Evolutionary conservation across 2,888 invertebrate genomes (phyloP), one percentile per base, ranked within the genome.

Genomic region (Girardia tigrina): DNA sequence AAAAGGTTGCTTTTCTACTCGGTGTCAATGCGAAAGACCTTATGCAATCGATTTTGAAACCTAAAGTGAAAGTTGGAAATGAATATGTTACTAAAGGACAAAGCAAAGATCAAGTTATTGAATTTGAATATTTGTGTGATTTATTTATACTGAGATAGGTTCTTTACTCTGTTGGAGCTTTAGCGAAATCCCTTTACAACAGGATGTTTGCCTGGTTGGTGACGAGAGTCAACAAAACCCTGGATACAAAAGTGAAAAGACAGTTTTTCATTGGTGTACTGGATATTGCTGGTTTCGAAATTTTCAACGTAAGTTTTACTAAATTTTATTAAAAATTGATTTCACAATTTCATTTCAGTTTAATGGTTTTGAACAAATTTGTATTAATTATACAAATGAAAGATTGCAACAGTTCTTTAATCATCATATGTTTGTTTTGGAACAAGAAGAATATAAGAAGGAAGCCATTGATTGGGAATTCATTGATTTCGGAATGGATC

Each of bases 221-320:
- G 85, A 91, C 91, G 88, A 93, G 94, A 87, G 94, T 95, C 90
- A 98, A 98, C 90, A 92, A 94, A 87, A 98, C 97, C 81, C 88
- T 98, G 85, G 95, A 95, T 88, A 95, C 94, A 86, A 91, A 94
- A 86, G 93, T 93, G 86, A 95, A 95, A 88, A 90, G 94, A 86
- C 92, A 92, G 86, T 92, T 92, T 87, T 98, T 95, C 89, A 97
- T 97, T 86, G 95, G 97, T 91, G 97, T 98, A 86, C 89, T 98
- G 89, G 97, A 98, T 92, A 98, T 98, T 88, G 98, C 98, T 86
- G 98, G 98, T 88, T 98, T 98, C 87, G 98, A 98, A 88, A 98
- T 98, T 88, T 98, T 98, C 90, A 98, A 98, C 36, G 76, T 76
- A 56, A 42, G 75, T 76, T 72, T 74, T 36, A 12, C 16, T 12